phyloP scores from a whole-genome alignment of 2,797 vertebrate species.

The Vespertilio murinus region DNA sequence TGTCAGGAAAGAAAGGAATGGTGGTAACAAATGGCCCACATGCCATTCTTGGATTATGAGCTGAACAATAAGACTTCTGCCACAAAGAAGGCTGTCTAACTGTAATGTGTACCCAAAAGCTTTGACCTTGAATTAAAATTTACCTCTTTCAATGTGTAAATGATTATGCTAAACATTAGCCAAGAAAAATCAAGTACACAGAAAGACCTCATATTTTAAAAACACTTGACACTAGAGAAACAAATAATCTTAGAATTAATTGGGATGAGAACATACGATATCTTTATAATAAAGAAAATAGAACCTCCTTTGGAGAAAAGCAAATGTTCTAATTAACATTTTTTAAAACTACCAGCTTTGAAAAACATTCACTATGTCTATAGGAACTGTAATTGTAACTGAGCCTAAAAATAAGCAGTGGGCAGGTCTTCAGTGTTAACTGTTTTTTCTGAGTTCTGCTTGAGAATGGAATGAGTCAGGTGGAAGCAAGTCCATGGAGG shows the following conservation, averaged over 20 bases:
- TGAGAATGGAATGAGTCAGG: neutral
- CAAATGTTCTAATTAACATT: slow-evolving; percentile 3
- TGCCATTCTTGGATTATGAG: neutral
- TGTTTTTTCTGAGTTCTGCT: neutral
- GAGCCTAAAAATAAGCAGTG: neutral
- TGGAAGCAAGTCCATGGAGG: neutral
- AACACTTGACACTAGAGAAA: slow-evolving; percentile 63
- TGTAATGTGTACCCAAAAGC: neutral
- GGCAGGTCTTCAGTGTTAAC: neutral
- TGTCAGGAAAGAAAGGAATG: neutral
- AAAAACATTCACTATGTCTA: neutral
- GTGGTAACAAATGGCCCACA: neutral
- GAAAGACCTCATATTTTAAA: slow-evolving; percentile 53
- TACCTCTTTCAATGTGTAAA: slow-evolving; percentile 59
- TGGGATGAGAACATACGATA: slow-evolving; percentile 5
- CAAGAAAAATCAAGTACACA: slow-evolving; percentile 65
- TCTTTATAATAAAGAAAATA: slow-evolving; percentile 57
- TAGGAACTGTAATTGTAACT: neutral
- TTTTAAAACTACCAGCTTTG: neutral
- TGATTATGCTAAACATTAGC: slow-evolving; percentile 58
- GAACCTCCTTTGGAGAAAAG: neutral
- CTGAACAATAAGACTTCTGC: neutral
- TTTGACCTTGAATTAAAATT: slow-evolving; percentile 51
- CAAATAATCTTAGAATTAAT: slow-evolving; percentile 55
- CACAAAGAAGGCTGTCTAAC: neutral